Percentiles rank a stretch among this genome's conserved stretches.
Conservation (phyloP, 2,113 vertebrate species). For the Ochotona curzoniae region DNA sequence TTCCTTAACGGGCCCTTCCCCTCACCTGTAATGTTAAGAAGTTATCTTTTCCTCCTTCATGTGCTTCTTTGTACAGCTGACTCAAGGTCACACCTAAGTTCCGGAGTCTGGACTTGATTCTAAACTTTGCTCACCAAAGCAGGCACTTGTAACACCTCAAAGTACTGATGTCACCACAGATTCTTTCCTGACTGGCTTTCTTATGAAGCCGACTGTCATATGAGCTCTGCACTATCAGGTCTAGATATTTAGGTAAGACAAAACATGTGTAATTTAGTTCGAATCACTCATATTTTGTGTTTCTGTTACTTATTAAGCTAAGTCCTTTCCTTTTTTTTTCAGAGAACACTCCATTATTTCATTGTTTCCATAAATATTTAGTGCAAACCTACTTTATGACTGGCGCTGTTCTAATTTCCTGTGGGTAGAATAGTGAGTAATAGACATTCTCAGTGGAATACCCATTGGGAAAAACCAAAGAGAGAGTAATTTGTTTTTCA, state of each 20-base stretch:
- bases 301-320: background rate
- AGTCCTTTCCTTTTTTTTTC: background rate
- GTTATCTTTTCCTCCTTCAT: background rate
- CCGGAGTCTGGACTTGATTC: background rate
- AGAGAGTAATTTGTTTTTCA: background rate
- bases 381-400: background rate
- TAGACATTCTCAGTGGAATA: background rate
- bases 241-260: background rate
- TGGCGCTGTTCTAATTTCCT: background rate
- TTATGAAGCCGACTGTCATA: background rate
- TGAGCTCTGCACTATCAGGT: background rate
- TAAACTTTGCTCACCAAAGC: background rate
- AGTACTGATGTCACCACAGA: background rate
- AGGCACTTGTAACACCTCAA: background rate
- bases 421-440: background rate
- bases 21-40: background rate
- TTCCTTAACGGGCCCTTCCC: background rate
- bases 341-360: background rate
- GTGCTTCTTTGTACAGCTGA: background rate
- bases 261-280: background rate
- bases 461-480: background rate
- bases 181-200: background rate
- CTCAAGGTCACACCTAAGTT: background rate
- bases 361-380: constrained; percentile 26
- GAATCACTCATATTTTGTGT: background rate